These are phyloP conservation scores for Trogon surrucura DNA, from an alignment of 2,113 vertebrate species.

Conservation along the genomic window DNA sequence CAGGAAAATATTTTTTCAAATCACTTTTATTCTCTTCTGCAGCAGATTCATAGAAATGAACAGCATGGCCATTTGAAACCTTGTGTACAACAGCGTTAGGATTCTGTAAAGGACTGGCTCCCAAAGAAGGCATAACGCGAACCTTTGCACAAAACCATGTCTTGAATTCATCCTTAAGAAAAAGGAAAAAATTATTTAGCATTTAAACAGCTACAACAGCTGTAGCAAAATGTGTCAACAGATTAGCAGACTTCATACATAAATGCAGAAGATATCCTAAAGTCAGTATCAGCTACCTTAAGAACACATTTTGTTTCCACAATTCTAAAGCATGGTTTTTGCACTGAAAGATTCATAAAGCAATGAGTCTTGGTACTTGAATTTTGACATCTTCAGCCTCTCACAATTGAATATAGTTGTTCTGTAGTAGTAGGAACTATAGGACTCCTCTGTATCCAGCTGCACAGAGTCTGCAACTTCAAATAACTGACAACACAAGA, in stretches of 20 bases:
- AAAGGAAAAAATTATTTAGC: background rate
- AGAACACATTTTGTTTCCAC: background rate
- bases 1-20: conserved; percentile 74
- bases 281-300: background rate
- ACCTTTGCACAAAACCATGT: conserved; percentile 95
- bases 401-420: background rate
- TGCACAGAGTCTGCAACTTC: background rate
- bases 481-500: background rate
- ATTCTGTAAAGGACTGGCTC: conserved; percentile 81
- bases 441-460: background rate
- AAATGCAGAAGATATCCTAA: background rate
- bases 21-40: conserved; percentile 75
- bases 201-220: background rate
- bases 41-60: conserved; percentile 71
- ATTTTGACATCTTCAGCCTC: background rate
- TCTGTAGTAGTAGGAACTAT: background rate
- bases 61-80: conserved; percentile 80
- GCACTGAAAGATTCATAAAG: background rate
- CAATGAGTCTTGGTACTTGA: background rate
- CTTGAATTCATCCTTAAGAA: conserved; percentile 92
- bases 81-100: conserved; percentile 80
- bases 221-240: background rate
- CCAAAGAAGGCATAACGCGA: conserved; percentile 85
- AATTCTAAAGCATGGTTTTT: background rate
- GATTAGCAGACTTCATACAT: background rate